These are phyloP conservation scores for Epizoanthus stellaris DNA, from an alignment of 92 coral and sea anemone species.

Conservation along the genomic window DNA sequence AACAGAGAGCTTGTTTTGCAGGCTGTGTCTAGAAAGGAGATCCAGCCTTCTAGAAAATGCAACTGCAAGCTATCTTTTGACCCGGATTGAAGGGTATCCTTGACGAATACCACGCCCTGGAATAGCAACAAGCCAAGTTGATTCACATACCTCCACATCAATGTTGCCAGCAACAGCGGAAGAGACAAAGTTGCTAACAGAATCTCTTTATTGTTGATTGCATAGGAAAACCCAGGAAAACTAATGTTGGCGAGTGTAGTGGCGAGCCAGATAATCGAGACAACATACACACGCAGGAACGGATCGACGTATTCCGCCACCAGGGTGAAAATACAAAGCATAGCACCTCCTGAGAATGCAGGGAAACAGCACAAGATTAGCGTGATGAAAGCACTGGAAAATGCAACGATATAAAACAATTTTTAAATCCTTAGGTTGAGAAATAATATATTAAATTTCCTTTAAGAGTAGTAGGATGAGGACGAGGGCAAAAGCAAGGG, in stretches of 20 bases:
- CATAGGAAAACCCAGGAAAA: conserved; percentile 70
- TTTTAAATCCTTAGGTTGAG: too few relatives aligned
- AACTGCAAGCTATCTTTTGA: too few relatives aligned
- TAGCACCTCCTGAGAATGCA: conserved; percentile 61
- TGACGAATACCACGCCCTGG: too few relatives aligned
- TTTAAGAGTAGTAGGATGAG: neutral
- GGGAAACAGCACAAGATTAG: neutral
- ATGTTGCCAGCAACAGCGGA: conserved; percentile 58
- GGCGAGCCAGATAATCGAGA: conserved; percentile 67
- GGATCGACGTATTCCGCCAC: conserved; percentile 82
- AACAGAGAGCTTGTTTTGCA: too few relatives aligned
- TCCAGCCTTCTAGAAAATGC: too few relatives aligned
- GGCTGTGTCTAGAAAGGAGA: too few relatives aligned
- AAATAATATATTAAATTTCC: too few relatives aligned
- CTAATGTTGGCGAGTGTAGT: conserved; percentile 61
- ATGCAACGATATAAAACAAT: too few relatives aligned
- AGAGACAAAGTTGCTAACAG: conserved; percentile 59
- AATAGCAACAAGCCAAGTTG: too few relatives aligned
- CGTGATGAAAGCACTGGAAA: too few relatives aligned
- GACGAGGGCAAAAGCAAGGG: neutral
- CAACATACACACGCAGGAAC: conserved; percentile 53
- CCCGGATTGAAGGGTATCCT: too few relatives aligned
- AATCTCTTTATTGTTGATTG: conserved; percentile 49
- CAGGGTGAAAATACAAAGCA: conserved; percentile 60
- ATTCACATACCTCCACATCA: conserved; percentile 69